phyloP scores from a whole-genome alignment of 1,140 invertebrate species.

The Drosophila willistoni region DNA sequence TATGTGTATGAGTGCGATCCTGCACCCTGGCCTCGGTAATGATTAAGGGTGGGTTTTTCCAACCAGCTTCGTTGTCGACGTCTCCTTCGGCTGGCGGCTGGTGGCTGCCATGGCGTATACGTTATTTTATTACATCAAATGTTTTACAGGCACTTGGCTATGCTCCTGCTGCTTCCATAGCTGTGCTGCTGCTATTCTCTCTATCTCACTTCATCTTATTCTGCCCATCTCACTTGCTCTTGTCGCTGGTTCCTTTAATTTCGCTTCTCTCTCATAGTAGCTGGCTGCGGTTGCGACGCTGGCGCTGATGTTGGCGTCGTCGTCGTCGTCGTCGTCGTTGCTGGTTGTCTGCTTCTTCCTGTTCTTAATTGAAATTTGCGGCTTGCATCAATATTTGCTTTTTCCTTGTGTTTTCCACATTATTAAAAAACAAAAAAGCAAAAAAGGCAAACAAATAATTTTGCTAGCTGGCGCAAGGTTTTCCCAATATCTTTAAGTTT shows the following conservation, averaged over 20 bases:
- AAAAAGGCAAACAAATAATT: constrained; percentile 1
- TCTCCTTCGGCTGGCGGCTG: constrained; percentile 38
- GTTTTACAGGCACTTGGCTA: constrained; percentile 66
- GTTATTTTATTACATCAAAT: constrained; percentile 81
- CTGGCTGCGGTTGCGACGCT: constrained; percentile 30
- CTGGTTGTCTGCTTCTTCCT: constrained; percentile 69
- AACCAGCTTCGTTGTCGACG: constrained; percentile 12
- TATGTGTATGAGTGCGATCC: constrained; percentile 9
- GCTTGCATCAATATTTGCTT: constrained; percentile 82
- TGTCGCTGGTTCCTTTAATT: constrained; percentile 21
- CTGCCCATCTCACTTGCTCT: constrained; percentile 26
- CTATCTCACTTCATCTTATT: constrained; percentile 21
- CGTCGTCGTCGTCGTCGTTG: constrained; percentile 28
- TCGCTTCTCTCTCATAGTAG: constrained; percentile 26
- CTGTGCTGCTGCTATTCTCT: constrained; percentile 7
- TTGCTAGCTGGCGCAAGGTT: constrained; percentile 66
- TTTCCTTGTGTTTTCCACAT: constrained; percentile 82
- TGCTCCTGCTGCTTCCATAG: constrained; percentile 25
- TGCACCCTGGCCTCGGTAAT: constrained; percentile 47
- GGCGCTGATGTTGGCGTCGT: constrained; percentile 23
- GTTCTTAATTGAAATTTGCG: constrained; percentile 83
- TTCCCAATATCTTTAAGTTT: constrained; percentile 55
- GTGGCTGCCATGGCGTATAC: constrained; percentile 69
- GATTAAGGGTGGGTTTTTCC: constrained; percentile 43
- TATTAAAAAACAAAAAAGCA: constrained; percentile 71